A percentile compares a stretch with the other conserved stretches of the same genome.
phyloP scores from a whole-genome alignment of 2,797 vertebrate species.

The Odontamblyopus lacepedii region DNA sequence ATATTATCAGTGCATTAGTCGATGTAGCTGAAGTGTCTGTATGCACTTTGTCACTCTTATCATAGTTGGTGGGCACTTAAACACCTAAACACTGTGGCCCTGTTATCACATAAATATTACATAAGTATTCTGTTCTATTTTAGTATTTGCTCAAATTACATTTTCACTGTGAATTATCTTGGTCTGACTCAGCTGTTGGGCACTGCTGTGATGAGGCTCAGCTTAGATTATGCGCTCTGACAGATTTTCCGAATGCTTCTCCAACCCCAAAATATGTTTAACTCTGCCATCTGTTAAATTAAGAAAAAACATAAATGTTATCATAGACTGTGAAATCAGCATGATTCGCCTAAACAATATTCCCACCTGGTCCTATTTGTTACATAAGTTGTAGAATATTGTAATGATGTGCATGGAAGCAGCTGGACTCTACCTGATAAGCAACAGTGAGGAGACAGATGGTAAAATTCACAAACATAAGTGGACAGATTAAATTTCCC shows the following conservation, averaged over 20 bases:
- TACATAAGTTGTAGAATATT: neutral
- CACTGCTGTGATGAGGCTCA: neutral
- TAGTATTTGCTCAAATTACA: constrained; percentile 19
- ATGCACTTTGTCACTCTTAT: too few relatives aligned
- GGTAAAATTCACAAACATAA: constrained; percentile 54
- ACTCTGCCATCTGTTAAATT: neutral
- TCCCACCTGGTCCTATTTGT: neutral
- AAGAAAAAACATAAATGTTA: neutral
- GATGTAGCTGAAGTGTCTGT: too few relatives aligned
- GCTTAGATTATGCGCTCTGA: constrained; percentile 10
- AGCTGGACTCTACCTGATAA: constrained; percentile 27
- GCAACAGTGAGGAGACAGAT: constrained; percentile 38
- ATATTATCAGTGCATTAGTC: too few relatives aligned
- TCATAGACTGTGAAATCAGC: neutral
- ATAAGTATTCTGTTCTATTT: constrained; percentile 3
- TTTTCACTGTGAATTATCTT: constrained; percentile 14
- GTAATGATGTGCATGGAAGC: neutral
- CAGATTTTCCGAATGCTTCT: constrained; percentile 8
- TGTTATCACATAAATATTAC: neutral
- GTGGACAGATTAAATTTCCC: constrained; percentile 48
- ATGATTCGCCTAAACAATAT: neutral
- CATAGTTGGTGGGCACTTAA: neutral
- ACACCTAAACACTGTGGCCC: neutral
- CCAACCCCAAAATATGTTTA: neutral
- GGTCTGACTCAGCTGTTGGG: constrained; percentile 28